Evolutionary conservation across 2,113 vertebrate species (phyloP), one percentile per base, ranked within the genome.

Genomic region (Megatriorchis doriae): DNA sequence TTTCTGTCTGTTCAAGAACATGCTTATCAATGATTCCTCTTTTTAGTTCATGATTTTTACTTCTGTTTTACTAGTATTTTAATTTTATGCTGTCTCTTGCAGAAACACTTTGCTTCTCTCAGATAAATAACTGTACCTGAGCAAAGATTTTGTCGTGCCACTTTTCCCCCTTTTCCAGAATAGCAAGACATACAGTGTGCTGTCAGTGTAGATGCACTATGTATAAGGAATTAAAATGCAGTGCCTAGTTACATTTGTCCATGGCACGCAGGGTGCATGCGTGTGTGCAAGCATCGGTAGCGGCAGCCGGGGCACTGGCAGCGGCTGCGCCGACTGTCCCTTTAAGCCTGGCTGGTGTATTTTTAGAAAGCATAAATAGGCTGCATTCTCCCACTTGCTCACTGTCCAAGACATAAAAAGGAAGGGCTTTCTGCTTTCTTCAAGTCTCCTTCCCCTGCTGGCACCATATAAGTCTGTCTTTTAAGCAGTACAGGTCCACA

Each of bases 401-500:
- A 47, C 95, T 94, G 88, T 70, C 90, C 62, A 96, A 94, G 91
- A 88, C 81, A 89, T 91, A 91, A 93, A 96, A 93, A 97, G 89
- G 94, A 95, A 96, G 89, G 91, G 38, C 59, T 94, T 95, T 97
- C 92, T 94, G 90, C 94, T 95, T 94, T 94, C 94, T 90, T 93
- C 86, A 92, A 87, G 75, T 73, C 95, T 93, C 87, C 91, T 95
- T 97, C 94, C 94, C 96, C 95, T 96, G 93, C 84, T 56, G 13
- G 94, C 91, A 96, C 94, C 94, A 92, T 83, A 16, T 81, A 97
- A 94, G 94, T 94, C 97, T 96, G 86, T 97, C 91, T 97, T 98
- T 98, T 97, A 97, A 97, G 94, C 91, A 95, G 81, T 95, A 93
- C 55, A 87, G 96, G 96, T 94, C 97, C 96, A 96, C 61, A 86